These are phyloP conservation scores for Andrena fulva DNA, from an alignment of 2,888 invertebrate species.

Conservation along the genomic window DNA sequence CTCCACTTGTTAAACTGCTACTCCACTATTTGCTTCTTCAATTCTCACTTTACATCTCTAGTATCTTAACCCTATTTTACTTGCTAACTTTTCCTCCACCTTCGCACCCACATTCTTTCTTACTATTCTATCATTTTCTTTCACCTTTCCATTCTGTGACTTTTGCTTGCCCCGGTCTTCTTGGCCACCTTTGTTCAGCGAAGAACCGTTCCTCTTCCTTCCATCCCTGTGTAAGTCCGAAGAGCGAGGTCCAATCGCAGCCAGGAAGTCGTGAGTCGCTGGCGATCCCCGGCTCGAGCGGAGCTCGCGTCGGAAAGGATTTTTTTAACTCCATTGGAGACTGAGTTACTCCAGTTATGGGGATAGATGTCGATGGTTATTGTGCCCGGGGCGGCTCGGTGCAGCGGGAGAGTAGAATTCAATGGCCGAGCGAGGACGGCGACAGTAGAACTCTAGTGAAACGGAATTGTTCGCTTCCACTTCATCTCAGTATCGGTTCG, in stretches of 20 bases:
- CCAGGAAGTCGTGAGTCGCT: background rate
- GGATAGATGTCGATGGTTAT: conserved; percentile 5
- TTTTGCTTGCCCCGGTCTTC: background rate
- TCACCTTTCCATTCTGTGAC: background rate
- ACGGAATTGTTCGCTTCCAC: background rate
- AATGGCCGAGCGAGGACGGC: background rate
- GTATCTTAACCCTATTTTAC: no score
- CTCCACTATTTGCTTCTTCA: no score
- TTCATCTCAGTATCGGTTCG: no score
- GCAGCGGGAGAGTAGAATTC: background rate
- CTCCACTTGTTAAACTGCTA: no score
- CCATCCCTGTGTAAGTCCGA: background rate
- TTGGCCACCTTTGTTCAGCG: background rate
- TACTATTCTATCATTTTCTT: background rate
- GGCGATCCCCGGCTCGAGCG: background rate
- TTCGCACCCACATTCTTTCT: background rate
- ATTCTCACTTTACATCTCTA: no score
- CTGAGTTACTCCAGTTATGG: conserved; percentile 15
- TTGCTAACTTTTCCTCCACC: no score
- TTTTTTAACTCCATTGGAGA: background rate
- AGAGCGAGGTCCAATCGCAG: background rate
- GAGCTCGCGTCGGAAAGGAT: background rate
- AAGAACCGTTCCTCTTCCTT: background rate
- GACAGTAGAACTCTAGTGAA: background rate
- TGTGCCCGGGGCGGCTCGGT: background rate